Base-by-base conservation (phyloP, 64 coral and sea anemone species). In the Cladopsammia gracilis region DNA sequence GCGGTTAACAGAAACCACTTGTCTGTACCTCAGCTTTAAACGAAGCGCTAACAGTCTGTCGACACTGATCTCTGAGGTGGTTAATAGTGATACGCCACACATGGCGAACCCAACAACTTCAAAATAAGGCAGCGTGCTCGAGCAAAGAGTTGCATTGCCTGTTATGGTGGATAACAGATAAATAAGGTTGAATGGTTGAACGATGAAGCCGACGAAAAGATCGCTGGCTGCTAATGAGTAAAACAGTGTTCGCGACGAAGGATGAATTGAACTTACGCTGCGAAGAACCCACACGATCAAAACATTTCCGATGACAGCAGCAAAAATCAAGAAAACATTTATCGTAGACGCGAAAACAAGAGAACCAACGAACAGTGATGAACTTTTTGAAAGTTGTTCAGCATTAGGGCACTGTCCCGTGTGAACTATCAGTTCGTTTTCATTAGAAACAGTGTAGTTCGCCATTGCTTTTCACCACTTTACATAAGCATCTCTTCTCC, bases 11-110 rank as follows among this genome's bases (percentile, higher is more conserved):
- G 80, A 67, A 50, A 84, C 62, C 9, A 84, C 80, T 13, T 50
- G 44, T 67, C 80, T 18, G 5, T 84, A 84, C 5, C 80, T 66
- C 0, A 84, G 5, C 45, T n/a, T 49, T 18, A 84, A 68, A 13
- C 80, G 62, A 67, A 84, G 60, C 43, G 80, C 80, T 25, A 84
- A 20, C 3, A 84, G 22, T 46, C 80, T 64, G 49, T 84, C 80
- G 6, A 84, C 61, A 50, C 80, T 84, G 80, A 84, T 84, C 45
- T 84, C 80, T 24, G 80, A 48, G 6, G 80, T 62, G 18, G 80
- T 84, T 15, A 84, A 62, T 16, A 84, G 62, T 12, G 80, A 84
- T 48, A 84, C 45, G 4, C 80, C n/a, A 1, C 58, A 67, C 80
- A 84, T 16, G 19, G 80, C n/a, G 42, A 84, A 84, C n/a, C 80